Conservation (phyloP, 1,140 invertebrate species). For the Drosophila punjabiensis region DNA sequence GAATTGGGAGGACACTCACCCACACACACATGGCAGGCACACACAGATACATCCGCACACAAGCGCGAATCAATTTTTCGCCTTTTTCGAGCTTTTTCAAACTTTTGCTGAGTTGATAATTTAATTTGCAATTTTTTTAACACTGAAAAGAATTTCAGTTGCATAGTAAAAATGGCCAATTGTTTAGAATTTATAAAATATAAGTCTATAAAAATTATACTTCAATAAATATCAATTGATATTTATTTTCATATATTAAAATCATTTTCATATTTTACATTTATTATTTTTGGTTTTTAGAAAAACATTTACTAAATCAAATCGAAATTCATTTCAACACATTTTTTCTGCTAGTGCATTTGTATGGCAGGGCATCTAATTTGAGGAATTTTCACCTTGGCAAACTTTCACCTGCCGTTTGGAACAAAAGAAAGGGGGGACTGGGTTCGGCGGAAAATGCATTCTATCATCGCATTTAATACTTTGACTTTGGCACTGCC, state of each 20-base stretch:
- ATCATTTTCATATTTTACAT: not conserved
- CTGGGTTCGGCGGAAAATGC: conserved; percentile 40
- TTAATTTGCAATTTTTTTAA: conserved; percentile 73
- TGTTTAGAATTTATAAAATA: not conserved
- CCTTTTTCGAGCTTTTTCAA: conserved; percentile 44
- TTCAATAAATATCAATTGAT: not conserved
- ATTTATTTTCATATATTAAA: not conserved
- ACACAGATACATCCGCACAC: conserved; percentile 22
- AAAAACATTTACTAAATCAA: not conserved
- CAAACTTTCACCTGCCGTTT: conserved; percentile 46
- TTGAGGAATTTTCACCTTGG: conserved; percentile 73
- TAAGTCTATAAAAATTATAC: not conserved
- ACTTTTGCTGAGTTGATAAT: conserved; percentile 78
- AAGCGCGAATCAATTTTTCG: conserved; percentile 60
- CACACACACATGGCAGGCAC: conserved; percentile 16
- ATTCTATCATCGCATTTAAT: conserved; percentile 61
- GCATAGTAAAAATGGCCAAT: not conserved
- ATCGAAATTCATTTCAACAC: not conserved
- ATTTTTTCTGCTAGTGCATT: not conserved
- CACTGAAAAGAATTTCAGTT: not conserved
- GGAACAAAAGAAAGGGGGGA: conserved; percentile 13
- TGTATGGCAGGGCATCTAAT: conserved; percentile 63
- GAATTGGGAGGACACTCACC: conserved; percentile 3
- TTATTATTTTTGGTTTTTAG: not conserved
- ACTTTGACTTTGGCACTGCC: conserved; percentile 44